Percentiles rank a stretch among this genome's conserved stretches.
Conservation (phyloP, 2,113 vertebrate species). For the Archocentrus centrarchus region DNA sequence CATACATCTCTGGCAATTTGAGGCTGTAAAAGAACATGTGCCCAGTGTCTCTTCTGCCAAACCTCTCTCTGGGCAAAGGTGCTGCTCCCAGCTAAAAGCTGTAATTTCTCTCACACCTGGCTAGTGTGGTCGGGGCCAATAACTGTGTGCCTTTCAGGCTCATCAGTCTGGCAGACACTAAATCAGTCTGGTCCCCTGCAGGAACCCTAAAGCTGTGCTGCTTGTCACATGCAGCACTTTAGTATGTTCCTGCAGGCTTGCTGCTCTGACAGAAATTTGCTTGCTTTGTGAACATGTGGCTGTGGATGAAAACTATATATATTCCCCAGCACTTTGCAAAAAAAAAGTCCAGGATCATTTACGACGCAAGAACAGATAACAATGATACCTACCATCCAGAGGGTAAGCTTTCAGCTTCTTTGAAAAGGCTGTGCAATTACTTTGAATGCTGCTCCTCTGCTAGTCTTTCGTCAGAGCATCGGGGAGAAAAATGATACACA, state of each 20-base stretch:
- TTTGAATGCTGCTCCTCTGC: slow-evolving; percentile 44
- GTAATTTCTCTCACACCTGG: slow-evolving; percentile 61
- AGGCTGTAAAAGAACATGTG: slow-evolving; percentile 20
- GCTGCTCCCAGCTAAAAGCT: slow-evolving; percentile 56
- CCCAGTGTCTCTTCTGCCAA: slow-evolving; percentile 29
- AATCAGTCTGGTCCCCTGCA: slow-evolving; percentile 55
- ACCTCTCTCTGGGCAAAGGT: slow-evolving; percentile 56
- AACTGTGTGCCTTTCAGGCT: slow-evolving; percentile 49
- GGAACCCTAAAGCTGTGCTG: slow-evolving; percentile 41
- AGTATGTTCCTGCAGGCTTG: slow-evolving; percentile 43
- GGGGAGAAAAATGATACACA: slow-evolving; percentile 43
- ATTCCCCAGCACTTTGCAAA: slow-evolving; percentile 11
- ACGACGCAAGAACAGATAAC: slow-evolving; percentile 42
- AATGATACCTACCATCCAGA: slow-evolving; percentile 31
- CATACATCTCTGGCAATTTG: slow-evolving; percentile 20
- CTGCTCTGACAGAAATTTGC: slow-evolving; percentile 10
- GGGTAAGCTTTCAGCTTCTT: slow-evolving; percentile 43
- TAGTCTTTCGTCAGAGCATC: slow-evolving; percentile 46
- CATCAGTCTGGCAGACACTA: slow-evolving; percentile 61
- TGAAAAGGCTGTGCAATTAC: slow-evolving; percentile 40
- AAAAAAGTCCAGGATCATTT: slow-evolving; percentile 45
- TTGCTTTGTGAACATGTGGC: slow-evolving; percentile 27
- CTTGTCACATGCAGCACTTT: slow-evolving; percentile 40
- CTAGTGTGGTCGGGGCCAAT: slow-evolving; percentile 39
- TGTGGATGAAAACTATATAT: not conserved